phyloP scores from a whole-genome alignment of 2,888 invertebrate species.

The Apotomis turbidana region DNA sequence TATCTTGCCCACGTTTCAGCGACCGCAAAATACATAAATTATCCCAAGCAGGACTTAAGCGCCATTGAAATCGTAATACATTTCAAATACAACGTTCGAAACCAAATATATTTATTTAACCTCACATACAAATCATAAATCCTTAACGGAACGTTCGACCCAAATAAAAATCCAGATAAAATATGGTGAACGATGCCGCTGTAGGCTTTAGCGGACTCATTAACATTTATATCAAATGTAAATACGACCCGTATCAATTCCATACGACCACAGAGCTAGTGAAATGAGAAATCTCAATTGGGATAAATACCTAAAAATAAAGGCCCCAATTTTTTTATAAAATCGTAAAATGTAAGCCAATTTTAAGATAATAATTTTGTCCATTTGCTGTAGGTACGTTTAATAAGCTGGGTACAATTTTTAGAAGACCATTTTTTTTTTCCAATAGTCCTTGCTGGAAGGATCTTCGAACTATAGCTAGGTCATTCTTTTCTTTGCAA shows the following conservation, averaged over 20 bases:
- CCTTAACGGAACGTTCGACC: constrained; percentile 44
- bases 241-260: constrained; percentile 58
- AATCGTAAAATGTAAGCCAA: no score
- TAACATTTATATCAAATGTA: constrained; percentile 71
- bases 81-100: constrained; percentile 6
- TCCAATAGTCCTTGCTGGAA: no score
- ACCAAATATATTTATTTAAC: constrained; percentile 31
- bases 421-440: no score
- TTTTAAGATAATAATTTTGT: no score
- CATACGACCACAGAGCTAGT: constrained; percentile 51
- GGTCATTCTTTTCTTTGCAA: no score
- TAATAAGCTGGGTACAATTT: no score
- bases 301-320: no score
- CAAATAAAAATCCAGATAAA: constrained; percentile 54
- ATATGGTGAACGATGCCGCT: constrained; percentile 61
- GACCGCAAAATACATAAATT: constrained; percentile 6
- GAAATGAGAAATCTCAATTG: constrained; percentile 49
- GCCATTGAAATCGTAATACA: constrained; percentile 18
- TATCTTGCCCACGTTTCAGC: not conserved
- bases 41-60: constrained; percentile 15
- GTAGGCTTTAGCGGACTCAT: constrained; percentile 54
- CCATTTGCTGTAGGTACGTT: no score
- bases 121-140: constrained; percentile 36
- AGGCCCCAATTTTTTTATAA: no score
- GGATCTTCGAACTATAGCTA: no score